Conservation (phyloP, 1,140 invertebrate genomes). For the Cydia amplana region DNA sequence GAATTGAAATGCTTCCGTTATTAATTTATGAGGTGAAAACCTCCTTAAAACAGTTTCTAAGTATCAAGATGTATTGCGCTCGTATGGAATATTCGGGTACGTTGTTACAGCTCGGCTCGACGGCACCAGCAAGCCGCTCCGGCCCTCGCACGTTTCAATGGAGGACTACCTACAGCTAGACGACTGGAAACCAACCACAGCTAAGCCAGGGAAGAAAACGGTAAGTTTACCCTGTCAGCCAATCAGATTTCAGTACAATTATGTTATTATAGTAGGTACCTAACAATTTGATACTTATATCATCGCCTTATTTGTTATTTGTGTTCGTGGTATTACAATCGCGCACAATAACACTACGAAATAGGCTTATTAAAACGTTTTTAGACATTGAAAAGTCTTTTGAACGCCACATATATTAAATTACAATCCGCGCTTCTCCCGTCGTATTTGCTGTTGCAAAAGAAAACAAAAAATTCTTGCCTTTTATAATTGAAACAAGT, state of each 20-base stretch:
- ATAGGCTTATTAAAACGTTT: not conserved
- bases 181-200: slow-evolving; percentile 83
- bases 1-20: not conserved
- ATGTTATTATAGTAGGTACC: not conserved
- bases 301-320: not conserved
- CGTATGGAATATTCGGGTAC: slow-evolving; percentile 42
- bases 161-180: slow-evolving; percentile 95
- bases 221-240: slow-evolving; percentile 80
- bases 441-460: not conserved
- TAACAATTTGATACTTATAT: not conserved
- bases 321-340: not conserved
- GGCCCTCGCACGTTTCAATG: slow-evolving; percentile 84
- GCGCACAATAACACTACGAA: not conserved
- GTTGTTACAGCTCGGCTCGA: slow-evolving; percentile 91
- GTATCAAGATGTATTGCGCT: not conserved
- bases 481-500: not conserved
- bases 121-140: slow-evolving; percentile 85
- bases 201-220: slow-evolving; percentile 92
- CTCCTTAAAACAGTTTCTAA: not conserved
- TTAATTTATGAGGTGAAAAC: not conserved
- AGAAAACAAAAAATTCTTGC: not conserved
- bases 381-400: not conserved
- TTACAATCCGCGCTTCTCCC: not conserved
- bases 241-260: not conserved
- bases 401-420: not conserved